Evolutionary conservation across 2,113 vertebrate species (phyloP).

Genomic region (Burhinus oedicnemus): DNA sequence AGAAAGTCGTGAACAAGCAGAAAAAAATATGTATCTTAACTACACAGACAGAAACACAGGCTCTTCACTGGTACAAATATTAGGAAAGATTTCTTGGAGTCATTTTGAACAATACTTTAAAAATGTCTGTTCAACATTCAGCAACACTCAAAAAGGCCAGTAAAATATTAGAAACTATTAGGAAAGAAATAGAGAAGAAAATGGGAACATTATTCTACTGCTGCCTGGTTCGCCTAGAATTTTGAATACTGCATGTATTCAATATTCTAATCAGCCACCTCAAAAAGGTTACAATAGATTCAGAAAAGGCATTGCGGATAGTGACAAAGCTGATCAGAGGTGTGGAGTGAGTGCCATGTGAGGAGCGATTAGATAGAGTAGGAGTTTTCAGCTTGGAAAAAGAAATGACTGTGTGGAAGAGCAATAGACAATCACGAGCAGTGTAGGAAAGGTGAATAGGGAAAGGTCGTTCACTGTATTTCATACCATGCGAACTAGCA

Average conservation of each 20-base stretch:
- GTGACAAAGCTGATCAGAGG: not conserved
- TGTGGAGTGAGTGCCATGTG: not conserved
- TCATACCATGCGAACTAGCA: not conserved
- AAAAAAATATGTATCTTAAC: not conserved
- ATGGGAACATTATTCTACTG: not conserved
- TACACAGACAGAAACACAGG: not conserved
- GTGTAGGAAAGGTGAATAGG: not conserved
- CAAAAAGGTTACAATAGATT: not conserved
- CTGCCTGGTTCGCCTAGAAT: not conserved
- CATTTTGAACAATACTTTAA: not conserved
- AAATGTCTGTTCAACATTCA: not conserved
- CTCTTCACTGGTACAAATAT: not conserved
- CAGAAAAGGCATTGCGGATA: not conserved
- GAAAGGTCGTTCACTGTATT: not conserved
- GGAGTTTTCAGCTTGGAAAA: not conserved
- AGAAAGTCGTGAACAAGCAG: not conserved
- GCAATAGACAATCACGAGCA: not conserved
- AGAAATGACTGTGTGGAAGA: not conserved
- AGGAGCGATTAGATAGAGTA: not conserved
- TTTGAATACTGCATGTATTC: not conserved
- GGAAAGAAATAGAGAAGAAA: conserved; percentile 21
- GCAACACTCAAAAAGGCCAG: not conserved
- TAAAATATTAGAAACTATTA: conserved; percentile 3
- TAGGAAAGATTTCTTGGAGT: not conserved
- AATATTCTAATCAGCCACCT: not conserved